Conservation (phyloP, 2,797 vertebrate genomes). For the Macrochelys suwanniensis region DNA sequence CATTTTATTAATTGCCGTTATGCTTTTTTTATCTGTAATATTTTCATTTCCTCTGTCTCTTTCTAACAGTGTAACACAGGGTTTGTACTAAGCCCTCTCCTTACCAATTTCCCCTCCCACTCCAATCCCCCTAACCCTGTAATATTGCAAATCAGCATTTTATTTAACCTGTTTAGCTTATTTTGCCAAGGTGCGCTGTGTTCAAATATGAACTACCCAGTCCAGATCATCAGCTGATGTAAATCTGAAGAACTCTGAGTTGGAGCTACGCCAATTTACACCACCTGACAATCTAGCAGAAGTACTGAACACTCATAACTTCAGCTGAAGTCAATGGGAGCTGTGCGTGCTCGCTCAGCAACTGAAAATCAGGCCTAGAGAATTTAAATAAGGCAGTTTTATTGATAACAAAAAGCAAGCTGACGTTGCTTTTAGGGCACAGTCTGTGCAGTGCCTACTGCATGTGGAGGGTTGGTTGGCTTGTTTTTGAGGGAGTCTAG, state of each 20-base stretch:
- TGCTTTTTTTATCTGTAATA: not conserved
- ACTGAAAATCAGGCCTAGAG: not conserved
- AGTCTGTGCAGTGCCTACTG: not conserved
- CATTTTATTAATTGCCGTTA: not conserved
- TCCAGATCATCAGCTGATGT: not conserved
- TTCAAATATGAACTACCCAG: not conserved
- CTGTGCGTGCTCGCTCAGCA: not conserved
- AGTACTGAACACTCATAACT: rapidly evolving
- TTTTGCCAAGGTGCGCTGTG: not conserved
- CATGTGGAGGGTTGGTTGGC: not conserved
- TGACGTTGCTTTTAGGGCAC: not conserved
- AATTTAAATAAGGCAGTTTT: not conserved
- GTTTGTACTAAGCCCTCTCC: not conserved
- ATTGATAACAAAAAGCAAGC: not conserved
- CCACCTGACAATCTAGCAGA: not conserved
- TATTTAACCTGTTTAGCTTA: not conserved
- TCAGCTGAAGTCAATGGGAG: not conserved
- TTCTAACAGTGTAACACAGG: not conserved
- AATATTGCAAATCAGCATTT: not conserved
- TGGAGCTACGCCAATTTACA: not conserved
- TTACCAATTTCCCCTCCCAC: not conserved
- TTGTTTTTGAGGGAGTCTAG: not conserved
- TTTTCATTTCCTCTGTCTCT: not conserved
- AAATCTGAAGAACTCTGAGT: not conserved
- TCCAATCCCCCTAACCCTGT: rapidly evolving